Conservation (phyloP, 2,888 invertebrate species). For the Trisateles emortualis region DNA sequence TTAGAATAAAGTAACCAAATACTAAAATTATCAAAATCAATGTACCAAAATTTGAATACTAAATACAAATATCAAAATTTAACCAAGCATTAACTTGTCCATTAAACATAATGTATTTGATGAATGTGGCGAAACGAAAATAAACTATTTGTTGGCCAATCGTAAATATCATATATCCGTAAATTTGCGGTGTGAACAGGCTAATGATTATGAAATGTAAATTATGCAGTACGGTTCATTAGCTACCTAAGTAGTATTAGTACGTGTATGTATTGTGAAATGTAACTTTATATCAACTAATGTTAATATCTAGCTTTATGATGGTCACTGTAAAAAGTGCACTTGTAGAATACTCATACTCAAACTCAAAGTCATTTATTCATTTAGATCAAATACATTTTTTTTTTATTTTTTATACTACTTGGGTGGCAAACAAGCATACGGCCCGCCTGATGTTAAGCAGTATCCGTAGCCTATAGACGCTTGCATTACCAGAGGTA, state of each 20-base stretch:
- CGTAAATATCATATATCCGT: neutral
- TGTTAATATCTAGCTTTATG: too few species aligned
- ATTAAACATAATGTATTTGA: slow-evolving; percentile 1
- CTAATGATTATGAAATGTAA: slow-evolving; percentile 33
- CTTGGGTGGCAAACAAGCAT: too few species aligned
- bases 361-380: too few species aligned
- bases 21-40: neutral
- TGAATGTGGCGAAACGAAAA: slow-evolving; percentile 4
- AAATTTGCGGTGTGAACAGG: slow-evolving; percentile 24
- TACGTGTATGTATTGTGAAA: neutral
- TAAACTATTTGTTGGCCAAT: slow-evolving; percentile 2
- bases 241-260: slow-evolving; percentile 30
- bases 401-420: too few species aligned
- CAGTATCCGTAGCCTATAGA: too few species aligned
- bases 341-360: too few species aligned
- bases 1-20: neutral
- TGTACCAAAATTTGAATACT: neutral
- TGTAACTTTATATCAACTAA: too few species aligned
- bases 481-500: too few species aligned
- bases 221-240: slow-evolving; percentile 33
- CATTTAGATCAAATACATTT: too few species aligned
- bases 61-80: neutral
- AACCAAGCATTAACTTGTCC: neutral
- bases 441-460: too few species aligned
- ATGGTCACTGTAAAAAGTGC: too few species aligned